Evolutionary conservation across 2,797 vertebrate species (phyloP).

Genomic region (Enteromius paludinosus): DNA sequence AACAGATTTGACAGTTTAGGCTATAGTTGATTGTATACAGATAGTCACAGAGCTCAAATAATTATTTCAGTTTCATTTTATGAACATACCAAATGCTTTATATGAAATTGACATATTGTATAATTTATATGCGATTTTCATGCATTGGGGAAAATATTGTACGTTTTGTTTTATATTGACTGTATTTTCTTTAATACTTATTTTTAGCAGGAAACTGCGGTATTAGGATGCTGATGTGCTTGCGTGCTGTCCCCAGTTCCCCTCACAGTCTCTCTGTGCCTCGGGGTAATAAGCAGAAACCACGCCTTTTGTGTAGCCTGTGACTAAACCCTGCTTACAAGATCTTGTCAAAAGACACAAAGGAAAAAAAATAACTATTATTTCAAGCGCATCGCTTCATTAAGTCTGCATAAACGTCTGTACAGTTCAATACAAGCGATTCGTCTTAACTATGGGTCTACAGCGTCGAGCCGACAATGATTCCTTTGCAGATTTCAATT

Average conservation of each 20-base stretch:
- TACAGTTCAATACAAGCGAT: not conserved
- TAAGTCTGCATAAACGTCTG: constrained; percentile 9
- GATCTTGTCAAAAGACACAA: constrained; percentile 45
- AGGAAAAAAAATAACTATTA: constrained; percentile 36
- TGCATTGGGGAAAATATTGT: not conserved
- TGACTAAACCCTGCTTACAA: constrained; percentile 36
- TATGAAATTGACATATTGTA: not conserved
- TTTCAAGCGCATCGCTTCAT: constrained; percentile 9
- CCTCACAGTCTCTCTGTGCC: constrained; percentile 15
- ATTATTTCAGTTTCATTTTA: not conserved
- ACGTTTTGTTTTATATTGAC: not conserved
- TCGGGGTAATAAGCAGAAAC: constrained; percentile 38
- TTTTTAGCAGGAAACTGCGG: not conserved
- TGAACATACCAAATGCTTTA: not conserved
- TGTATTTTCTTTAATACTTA: not conserved
- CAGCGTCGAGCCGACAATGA: not conserved
- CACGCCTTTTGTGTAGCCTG: constrained; percentile 47
- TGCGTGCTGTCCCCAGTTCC: constrained; percentile 31
- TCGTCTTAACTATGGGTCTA: not conserved
- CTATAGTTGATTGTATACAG: not conserved
- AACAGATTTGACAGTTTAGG: not conserved
- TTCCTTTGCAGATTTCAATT: constrained; percentile 38
- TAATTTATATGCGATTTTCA: not conserved
- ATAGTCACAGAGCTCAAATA: not conserved
- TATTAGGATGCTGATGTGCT: constrained; percentile 6